Evolutionary conservation across 2,113 vertebrate genomes (phyloP).

Genomic region (Equus quagga): DNA sequence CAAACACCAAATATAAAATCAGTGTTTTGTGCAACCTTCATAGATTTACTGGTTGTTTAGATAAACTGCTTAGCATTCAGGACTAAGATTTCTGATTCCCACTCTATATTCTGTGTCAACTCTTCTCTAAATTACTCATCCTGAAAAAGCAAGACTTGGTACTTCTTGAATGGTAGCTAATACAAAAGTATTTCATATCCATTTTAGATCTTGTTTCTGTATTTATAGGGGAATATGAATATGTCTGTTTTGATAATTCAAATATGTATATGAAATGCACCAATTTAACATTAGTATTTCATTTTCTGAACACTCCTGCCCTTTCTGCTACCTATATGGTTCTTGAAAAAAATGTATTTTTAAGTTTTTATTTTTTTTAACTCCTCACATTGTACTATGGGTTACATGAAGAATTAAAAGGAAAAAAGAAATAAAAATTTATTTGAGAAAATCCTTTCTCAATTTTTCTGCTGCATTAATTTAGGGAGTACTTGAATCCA

Average conservation of each 20-base stretch:
- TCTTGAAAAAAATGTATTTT: slow-evolving; percentile 39
- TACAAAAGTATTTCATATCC: slow-evolving; percentile 22
- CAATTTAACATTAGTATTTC: not conserved
- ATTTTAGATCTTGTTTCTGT: not conserved
- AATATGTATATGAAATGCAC: not conserved
- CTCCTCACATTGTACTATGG: not conserved
- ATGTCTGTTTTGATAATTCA: not conserved
- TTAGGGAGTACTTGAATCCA: not conserved
- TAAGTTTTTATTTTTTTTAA: slow-evolving; percentile 15
- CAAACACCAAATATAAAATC: slow-evolving; percentile 48
- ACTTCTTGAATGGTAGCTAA: not conserved
- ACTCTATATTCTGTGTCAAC: not conserved
- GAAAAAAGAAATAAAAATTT: not conserved
- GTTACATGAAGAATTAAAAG: not conserved
- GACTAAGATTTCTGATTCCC: not conserved
- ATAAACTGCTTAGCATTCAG: slow-evolving; percentile 51
- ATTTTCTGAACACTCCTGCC: not conserved
- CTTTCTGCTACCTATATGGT: slow-evolving; percentile 9
- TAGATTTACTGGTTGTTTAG: slow-evolving; percentile 13
- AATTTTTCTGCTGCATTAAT: slow-evolving; percentile 12
- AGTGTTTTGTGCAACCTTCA: not conserved
- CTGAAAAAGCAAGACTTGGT: not conserved
- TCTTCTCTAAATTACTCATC: not conserved
- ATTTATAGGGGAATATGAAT: not conserved
- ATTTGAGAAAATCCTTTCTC: not conserved